Base-by-base conservation (phyloP, 2,888 invertebrate genomes). In the Dryomyza anilis region DNA sequence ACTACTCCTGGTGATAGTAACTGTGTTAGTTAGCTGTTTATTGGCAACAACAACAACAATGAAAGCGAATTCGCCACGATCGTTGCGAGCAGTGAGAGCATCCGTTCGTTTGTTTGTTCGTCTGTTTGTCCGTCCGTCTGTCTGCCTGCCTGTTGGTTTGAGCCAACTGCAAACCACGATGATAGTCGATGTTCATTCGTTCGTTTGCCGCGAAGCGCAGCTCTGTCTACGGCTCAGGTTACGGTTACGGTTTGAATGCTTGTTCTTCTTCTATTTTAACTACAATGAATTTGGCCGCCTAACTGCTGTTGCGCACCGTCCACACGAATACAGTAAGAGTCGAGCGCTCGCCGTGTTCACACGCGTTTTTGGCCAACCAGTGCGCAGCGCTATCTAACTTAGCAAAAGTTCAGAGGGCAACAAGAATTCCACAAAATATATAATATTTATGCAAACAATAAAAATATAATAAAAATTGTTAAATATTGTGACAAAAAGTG, bases 271-370 rank as follows among this genome's bases (percentile, higher is more conserved):
- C 14, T 64, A 45, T 68, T 63, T 56, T 50, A 36, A 63, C 23
- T 61, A 57, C 33, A 58, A 66, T 73, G 74, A 76, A 76, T 77
- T 77, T 76, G 76, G 78, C 48, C n/a, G n/a, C 76, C 80, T 80
- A 80, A 79, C 78, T 78, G 79, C 74, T 77, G 74, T 72, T 74
- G 74, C 73, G 76, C 77, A 74, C 74, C 76, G 74, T 77, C 77
- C 77, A 75, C 78, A 81, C 75, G 76, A 80, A 80, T 83, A 82
- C 83, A 83, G 83, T 83, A 83, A 82, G 83, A 82, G 79, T 79
- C 79, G 78, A 82, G 77, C 82, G 80, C 78, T 78, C 80, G 78
- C 75, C 79, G 83, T 78, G 81, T 75, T 78, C 78, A 81, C 82
- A 83, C 81, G 83, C 81, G 81, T 81, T 81, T 74, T 77, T 76